phyloP scores from a whole-genome alignment of 2,113 vertebrate genomes.

The Nicator chloris region DNA sequence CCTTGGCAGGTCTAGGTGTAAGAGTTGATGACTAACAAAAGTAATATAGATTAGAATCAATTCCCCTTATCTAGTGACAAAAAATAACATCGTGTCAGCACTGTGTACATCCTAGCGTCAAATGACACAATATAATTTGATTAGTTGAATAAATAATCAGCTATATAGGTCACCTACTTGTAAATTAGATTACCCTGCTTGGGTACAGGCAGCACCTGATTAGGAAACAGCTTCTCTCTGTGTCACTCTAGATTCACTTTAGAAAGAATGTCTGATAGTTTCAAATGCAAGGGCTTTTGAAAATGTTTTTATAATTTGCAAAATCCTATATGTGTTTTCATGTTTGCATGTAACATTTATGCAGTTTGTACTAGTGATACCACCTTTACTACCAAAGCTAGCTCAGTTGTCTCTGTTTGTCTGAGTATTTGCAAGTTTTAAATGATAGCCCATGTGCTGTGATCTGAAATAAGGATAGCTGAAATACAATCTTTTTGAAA shows the following conservation, averaged over 20 bases:
- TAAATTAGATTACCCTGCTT: constrained; percentile 42
- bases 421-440: constrained; percentile 8
- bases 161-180: constrained; percentile 56
- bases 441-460: neutral
- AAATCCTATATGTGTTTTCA: neutral
- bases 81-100: constrained; percentile 34
- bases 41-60: constrained; percentile 45
- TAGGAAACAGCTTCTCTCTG: neutral
- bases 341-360: neutral
- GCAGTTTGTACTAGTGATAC: neutral
- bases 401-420: neutral
- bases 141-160: constrained; percentile 63
- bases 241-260: neutral
- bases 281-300: neutral
- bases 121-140: constrained; percentile 44
- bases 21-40: constrained; percentile 52
- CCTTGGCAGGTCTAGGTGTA: neutral
- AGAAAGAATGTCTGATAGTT: neutral
- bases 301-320: neutral
- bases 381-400: neutral
- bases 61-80: constrained; percentile 41
- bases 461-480: constrained; percentile 29
- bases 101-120: neutral
- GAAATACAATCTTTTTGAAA: constrained; percentile 47
- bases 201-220: constrained; percentile 20